Percentiles rank a stretch among this genome's conserved stretches.
phyloP scores from a whole-genome alignment of 2,888 invertebrate species.

The Drosophila nigricruria region DNA sequence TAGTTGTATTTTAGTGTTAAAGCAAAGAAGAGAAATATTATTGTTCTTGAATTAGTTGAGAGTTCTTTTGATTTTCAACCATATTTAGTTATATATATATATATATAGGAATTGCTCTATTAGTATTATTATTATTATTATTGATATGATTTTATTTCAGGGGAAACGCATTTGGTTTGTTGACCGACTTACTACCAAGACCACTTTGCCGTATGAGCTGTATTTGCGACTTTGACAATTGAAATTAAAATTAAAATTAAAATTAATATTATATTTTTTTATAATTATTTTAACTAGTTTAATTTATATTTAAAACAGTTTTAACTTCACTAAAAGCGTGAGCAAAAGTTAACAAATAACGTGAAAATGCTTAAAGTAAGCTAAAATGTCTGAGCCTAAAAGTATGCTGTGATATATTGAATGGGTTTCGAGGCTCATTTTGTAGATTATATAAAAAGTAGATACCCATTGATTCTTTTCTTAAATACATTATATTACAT shows the following conservation, averaged over 20 bases:
- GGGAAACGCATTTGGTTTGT: slow-evolving; percentile 35
- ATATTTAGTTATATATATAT: too few relatives aligned
- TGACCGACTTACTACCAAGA: slow-evolving; percentile 73
- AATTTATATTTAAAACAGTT: not conserved
- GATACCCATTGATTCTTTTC: not conserved
- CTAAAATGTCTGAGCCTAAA: slow-evolving; percentile 33
- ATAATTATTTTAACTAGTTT: not conserved
- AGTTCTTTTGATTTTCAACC: slow-evolving; percentile 19
- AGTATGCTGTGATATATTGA: slow-evolving; percentile 49
- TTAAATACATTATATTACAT: not conserved
- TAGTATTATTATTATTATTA: slow-evolving; percentile 5
- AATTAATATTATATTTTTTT: not conserved
- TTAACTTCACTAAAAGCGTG: not conserved
- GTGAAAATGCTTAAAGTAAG: not conserved
- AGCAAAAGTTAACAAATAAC: not conserved
- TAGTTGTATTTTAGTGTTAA: slow-evolving; percentile 39
- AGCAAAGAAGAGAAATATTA: slow-evolving; percentile 73
- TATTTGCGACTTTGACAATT: slow-evolving; percentile 15
- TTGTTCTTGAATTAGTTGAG: slow-evolving; percentile 59
- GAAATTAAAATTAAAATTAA: not conserved
- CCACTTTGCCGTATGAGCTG: slow-evolving; percentile 57
- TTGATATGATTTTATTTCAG: not conserved
- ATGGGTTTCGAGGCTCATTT: not conserved
- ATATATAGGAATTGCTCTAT: slow-evolving; percentile 8
- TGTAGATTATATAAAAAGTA: not conserved